These are phyloP conservation scores for Brachyopa scutellaris DNA, from an alignment of 2,888 invertebrate species.

Conservation along the genomic window DNA sequence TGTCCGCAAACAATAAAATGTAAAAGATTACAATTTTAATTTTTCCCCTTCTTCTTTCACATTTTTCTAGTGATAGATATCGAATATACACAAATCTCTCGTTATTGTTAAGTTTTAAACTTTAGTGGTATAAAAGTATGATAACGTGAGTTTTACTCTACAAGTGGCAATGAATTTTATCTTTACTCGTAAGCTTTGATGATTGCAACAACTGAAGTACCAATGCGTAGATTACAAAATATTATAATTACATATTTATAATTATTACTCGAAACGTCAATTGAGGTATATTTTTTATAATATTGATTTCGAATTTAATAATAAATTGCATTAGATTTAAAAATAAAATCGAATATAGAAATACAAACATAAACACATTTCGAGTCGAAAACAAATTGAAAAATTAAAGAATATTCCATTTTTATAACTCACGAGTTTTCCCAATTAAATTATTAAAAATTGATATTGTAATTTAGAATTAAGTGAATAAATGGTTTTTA, in stretches of 20 bases:
- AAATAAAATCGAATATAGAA: conserved; percentile 40
- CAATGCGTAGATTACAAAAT: background rate
- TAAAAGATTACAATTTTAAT: conserved; percentile 1
- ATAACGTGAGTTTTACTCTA: background rate
- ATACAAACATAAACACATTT: conserved; percentile 11
- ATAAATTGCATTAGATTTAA: conserved; percentile 26
- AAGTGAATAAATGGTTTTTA: conserved; percentile 44
- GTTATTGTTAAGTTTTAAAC: background rate
- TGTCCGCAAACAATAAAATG: background rate
- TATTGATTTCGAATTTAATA: too few species aligned
- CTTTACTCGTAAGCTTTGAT: background rate
- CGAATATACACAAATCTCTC: background rate
- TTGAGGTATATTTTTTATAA: conserved; percentile 12
- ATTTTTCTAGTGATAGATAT: background rate
- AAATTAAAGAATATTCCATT: conserved; percentile 22
- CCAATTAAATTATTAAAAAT: conserved; percentile 49
- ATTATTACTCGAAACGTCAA: conserved; percentile 16
- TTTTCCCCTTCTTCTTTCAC: background rate
- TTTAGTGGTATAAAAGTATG: background rate
- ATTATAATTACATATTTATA: background rate
- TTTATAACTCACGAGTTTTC: conserved; percentile 10
- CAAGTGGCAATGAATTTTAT: background rate
- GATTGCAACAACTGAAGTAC: background rate
- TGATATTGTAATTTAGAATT: conserved; percentile 44
- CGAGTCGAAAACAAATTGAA: conserved; percentile 4